phyloP scores from a whole-genome alignment of 2,797 vertebrate species.

The Todus mexicanus region DNA sequence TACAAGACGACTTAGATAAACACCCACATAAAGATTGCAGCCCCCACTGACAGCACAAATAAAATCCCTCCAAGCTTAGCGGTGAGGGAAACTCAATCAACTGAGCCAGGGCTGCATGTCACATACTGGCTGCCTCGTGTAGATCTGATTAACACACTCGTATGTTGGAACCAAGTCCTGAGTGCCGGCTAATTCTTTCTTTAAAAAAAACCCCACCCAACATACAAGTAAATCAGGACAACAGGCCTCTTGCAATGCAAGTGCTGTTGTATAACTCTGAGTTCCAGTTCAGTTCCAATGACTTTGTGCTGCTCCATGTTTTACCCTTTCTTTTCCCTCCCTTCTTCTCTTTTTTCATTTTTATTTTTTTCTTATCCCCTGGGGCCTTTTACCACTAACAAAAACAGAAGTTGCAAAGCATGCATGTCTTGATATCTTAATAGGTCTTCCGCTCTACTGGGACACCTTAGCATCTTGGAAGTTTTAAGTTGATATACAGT shows the following conservation, averaged over 20 bases:
- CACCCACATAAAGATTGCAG: background rate
- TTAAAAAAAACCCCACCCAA: background rate
- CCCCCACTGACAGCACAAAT: background rate
- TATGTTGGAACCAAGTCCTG: background rate
- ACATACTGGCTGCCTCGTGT: background rate
- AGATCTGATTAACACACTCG: background rate
- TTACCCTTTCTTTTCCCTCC: background rate
- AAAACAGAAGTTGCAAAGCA: conserved; percentile 70
- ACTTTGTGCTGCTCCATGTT: conserved; percentile 34
- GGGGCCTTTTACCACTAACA: conserved; percentile 57
- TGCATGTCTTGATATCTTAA: conserved; percentile 69
- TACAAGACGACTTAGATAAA: background rate
- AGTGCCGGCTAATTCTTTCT: background rate
- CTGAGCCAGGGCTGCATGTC: background rate
- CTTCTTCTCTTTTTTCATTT: background rate
- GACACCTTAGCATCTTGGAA: conserved; percentile 66
- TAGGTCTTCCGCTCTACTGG: conserved; percentile 67
- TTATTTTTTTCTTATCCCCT: background rate
- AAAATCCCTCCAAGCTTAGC: background rate
- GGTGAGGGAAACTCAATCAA: background rate
- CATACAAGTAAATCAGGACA: background rate
- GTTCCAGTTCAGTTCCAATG: background rate
- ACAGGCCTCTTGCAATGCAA: background rate
- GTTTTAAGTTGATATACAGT: conserved; percentile 72
- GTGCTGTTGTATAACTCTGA: background rate